Base-by-base conservation (phyloP, 2,113 vertebrate genomes). In the Alethe castanea region DNA sequence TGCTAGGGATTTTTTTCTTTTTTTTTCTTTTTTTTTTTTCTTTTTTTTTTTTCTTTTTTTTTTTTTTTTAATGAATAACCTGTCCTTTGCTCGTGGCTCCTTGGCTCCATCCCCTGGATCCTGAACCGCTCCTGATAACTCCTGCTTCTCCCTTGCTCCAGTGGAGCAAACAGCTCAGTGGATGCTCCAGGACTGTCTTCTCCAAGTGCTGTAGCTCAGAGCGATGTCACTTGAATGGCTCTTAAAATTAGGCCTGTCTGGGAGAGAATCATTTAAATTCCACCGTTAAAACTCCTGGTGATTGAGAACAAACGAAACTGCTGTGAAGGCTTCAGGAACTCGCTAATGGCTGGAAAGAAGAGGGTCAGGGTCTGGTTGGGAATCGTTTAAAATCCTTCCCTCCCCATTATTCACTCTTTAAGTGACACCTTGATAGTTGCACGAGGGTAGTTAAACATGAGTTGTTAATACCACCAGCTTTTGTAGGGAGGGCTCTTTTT, bases 221-320 rank as follows among this genome's bases (percentile, higher is more conserved):
- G 89, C 81, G 74, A 64, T 87, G 91, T 79, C 89, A 76, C 87
- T 90, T 72, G 89, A 94, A 79, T 24, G 78, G 89, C 93, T 95
- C 93, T 78, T 87, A 73, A 91, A 89, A 92, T 95, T 38, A 91
- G 78, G 26, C 72, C 91, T 95, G 86, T 87, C 89, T 74, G 73
- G 71, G 89, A 74, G 66, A 91, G 70, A 61, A 79, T 89, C 70
- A 87, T 97, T 96, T 74, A 79, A 95, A 96, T 95, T 95, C 89
- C 86, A 69, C 89, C 53, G 44, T 79, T 95, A 67, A 82, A 82
- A 59, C 95, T 92, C 86, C 77, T 20, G 89, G 95, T 94, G 93
- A 95, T 80, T 92, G 84, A 94, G 94, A 95, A 79, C 89, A 87
- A 92, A 91, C 79, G 69, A 45, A 87, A 79, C 65, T 76, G 86